Percentiles rank a stretch among this genome's conserved stretches.
These are phyloP conservation scores for Saccopteryx leptura DNA, from an alignment of 2,113 vertebrate species.

Conservation along the genomic window DNA sequence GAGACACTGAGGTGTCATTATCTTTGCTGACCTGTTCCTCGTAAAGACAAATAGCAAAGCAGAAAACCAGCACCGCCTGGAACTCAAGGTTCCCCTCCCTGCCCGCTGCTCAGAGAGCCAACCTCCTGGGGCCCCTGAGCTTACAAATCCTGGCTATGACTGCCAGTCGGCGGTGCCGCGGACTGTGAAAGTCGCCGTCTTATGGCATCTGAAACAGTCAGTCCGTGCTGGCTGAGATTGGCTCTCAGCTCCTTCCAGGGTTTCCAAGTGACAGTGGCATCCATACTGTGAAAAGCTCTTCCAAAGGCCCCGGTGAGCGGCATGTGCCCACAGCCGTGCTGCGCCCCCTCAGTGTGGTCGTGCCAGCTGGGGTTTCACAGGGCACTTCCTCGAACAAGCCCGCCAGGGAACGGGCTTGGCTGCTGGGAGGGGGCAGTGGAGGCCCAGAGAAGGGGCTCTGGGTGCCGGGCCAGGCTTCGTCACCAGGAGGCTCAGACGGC, in stretches of 20 bases:
- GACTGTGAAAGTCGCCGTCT: not conserved
- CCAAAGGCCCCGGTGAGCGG: not conserved
- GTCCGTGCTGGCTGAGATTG: not conserved
- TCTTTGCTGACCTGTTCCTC: not conserved
- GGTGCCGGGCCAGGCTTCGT: too few species aligned
- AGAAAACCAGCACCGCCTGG: not conserved
- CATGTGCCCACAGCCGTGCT: too few species aligned
- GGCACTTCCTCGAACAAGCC: not conserved
- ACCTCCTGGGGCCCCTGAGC: not conserved
- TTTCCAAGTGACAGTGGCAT: not conserved
- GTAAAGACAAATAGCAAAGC: not conserved
- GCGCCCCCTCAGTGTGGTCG: not conserved
- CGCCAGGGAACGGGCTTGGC: not conserved
- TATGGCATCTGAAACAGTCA: not conserved
- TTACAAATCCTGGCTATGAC: accelerated
- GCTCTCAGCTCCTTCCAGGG: not conserved
- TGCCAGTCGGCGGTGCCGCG: not conserved
- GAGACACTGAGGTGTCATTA: not conserved
- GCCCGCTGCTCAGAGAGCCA: not conserved
- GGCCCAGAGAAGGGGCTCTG: not conserved
- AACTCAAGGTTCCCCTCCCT: not conserved
- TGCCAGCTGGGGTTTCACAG: not conserved
- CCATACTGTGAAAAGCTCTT: not conserved
- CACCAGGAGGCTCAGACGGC: not conserved
- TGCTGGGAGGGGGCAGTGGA: not conserved